These are phyloP conservation scores for Drosophila ohnishii DNA, from an alignment of 1,140 invertebrate genomes.

Conservation along the genomic window DNA sequence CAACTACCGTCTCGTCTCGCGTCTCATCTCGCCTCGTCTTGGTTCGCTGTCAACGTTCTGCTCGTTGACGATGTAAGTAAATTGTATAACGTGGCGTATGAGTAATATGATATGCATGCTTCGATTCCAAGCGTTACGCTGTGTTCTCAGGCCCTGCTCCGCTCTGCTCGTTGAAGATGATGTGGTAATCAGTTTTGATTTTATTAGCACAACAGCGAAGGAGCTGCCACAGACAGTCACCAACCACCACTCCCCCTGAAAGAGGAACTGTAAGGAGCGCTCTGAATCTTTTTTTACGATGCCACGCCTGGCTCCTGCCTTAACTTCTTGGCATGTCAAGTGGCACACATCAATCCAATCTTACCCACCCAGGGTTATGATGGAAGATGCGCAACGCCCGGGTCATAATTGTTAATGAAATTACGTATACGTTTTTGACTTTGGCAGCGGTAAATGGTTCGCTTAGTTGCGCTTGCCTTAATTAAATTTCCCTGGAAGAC, in stretches of 20 bases:
- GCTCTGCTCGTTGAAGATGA: constrained; percentile 63
- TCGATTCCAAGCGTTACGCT: constrained; percentile 63
- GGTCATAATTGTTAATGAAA: constrained; percentile 59
- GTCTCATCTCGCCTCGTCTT: constrained; percentile 23
- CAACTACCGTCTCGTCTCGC: constrained; percentile 26
- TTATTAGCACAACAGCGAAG: constrained; percentile 68
- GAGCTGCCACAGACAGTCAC: constrained; percentile 36
- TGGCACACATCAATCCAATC: constrained; percentile 48
- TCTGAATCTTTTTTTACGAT: constrained; percentile 53
- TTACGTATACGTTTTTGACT: constrained; percentile 56
- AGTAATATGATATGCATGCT: constrained; percentile 80
- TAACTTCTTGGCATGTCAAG: constrained; percentile 36
- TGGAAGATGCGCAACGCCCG: constrained; percentile 24
- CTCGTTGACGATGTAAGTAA: constrained; percentile 75
- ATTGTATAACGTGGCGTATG: constrained; percentile 81
- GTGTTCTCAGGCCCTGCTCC: background rate
- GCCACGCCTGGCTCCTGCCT: background rate
- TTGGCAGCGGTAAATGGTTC: constrained; percentile 29
- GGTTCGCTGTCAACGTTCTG: constrained; percentile 58
- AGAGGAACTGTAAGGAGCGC: constrained; percentile 36
- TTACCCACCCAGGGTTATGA: constrained; percentile 19
- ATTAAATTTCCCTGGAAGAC: constrained; percentile 44
- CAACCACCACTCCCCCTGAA: constrained; percentile 16
- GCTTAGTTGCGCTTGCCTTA: constrained; percentile 47
- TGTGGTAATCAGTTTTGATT: constrained; percentile 81